A percentile compares a stretch with the other conserved stretches of the same genome.
These are phyloP conservation scores for Drosophila phalerata DNA, from an alignment of 2,888 invertebrate genomes.

Conservation along the genomic window DNA sequence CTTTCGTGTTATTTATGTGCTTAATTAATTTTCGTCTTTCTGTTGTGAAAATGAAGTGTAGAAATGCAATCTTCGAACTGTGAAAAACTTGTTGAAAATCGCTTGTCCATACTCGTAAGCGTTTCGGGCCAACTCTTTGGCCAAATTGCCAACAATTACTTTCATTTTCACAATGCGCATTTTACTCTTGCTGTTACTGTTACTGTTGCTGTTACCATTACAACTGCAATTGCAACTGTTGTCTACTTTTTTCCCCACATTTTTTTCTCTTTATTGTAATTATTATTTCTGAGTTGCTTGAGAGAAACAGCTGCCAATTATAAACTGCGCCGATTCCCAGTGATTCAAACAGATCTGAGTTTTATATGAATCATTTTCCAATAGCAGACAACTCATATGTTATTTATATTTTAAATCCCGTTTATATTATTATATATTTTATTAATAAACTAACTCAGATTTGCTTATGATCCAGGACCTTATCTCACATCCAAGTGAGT, in stretches of 20 bases:
- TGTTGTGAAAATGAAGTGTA: constrained; percentile 48
- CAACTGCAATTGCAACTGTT: constrained; percentile 27
- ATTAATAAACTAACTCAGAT: not conserved
- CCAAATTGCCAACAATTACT: constrained; percentile 67
- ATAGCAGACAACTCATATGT: not conserved
- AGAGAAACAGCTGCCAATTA: constrained; percentile 36
- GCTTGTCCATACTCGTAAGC: constrained; percentile 64
- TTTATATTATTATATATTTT: too few species aligned
- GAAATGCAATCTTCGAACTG: constrained; percentile 54
- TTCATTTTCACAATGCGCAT: constrained; percentile 71
- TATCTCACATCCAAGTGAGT: not conserved
- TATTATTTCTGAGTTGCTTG: constrained; percentile 7
- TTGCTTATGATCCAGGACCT: too few species aligned
- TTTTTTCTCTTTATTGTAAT: constrained; percentile 3
- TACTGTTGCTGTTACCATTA: constrained; percentile 29
- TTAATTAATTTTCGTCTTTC: constrained; percentile 72
- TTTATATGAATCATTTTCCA: constrained; percentile 1
- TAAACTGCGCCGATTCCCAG: constrained; percentile 9
- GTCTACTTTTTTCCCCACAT: not conserved
- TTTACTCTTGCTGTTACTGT: constrained; percentile 34
- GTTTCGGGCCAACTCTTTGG: constrained; percentile 32
- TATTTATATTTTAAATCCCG: not conserved
- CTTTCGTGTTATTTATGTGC: constrained; percentile 71
- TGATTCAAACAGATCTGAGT: constrained; percentile 7
- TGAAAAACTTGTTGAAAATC: constrained; percentile 68